These are phyloP conservation scores for Henricia sp. DNA, from an alignment of 53 echinoderm and acorn worm genomes.

Conservation along the genomic window DNA sequence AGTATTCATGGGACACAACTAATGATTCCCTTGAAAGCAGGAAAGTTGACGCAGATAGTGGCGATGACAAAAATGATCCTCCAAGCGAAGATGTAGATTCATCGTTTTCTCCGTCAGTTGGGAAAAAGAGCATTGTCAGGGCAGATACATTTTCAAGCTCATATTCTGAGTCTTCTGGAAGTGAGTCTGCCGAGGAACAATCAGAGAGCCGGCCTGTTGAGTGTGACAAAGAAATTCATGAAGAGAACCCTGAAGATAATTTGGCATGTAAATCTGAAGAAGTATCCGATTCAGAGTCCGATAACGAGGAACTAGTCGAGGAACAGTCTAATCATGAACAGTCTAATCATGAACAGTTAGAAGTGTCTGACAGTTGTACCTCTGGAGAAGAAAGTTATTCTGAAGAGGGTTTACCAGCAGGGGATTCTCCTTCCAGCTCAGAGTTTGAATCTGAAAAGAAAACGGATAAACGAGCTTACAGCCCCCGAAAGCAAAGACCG, in stretches of 20 bases:
- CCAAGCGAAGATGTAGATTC: not conserved
- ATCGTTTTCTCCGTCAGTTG: not conserved
- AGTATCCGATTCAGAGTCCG: not conserved
- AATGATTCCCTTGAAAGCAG: not conserved
- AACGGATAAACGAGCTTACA: not conserved
- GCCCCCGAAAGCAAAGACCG: not conserved
- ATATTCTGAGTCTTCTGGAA: not conserved
- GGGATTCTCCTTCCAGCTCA: not conserved
- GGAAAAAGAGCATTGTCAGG: not conserved
- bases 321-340: not conserved
- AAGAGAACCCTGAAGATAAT: not conserved
- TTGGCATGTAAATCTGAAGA: not conserved
- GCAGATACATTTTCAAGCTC: constrained; percentile 8
- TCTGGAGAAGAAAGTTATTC: constrained; percentile 18
- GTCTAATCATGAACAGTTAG: not conserved
- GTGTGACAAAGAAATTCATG: not conserved
- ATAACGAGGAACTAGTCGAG: too few relatives aligned
- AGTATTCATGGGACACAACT: constrained; percentile 29
- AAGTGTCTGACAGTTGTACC: not conserved
- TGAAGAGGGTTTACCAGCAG: not conserved
- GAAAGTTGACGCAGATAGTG: not conserved
- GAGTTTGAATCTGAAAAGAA: not conserved
- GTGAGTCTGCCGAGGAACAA: not conserved
- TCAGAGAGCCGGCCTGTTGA: not conserved
- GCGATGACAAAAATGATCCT: not conserved